Percentiles rank a stretch among this genome's conserved stretches.
phyloP scores from a whole-genome alignment of 2,888 invertebrate genomes.

The Lottia scabra region DNA sequence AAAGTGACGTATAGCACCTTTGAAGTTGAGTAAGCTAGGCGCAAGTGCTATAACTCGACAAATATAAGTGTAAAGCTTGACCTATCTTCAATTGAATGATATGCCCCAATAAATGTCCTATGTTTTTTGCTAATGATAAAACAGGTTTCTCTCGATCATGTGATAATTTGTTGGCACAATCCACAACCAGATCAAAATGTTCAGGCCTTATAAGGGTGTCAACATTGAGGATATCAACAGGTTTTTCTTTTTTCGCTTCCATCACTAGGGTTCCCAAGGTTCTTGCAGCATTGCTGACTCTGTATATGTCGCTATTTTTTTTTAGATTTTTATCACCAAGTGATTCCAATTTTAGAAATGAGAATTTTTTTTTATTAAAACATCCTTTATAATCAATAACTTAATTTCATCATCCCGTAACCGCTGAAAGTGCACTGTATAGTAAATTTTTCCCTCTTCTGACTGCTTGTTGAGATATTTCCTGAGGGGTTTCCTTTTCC shows the following conservation, averaged over 20 bases:
- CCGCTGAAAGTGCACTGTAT: too few species aligned
- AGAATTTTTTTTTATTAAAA: neutral
- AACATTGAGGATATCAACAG: neutral
- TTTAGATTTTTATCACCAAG: neutral
- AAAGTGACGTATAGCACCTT: too few species aligned
- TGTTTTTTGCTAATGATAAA: neutral
- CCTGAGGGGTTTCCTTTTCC: too few species aligned
- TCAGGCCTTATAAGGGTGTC: neutral
- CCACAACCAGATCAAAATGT: neutral
- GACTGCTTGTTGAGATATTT: too few species aligned
- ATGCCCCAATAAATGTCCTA: neutral
- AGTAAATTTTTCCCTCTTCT: too few species aligned
- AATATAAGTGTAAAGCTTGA: neutral
- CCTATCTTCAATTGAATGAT: neutral
- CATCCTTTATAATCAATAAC: neutral
- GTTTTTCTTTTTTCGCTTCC: neutral
- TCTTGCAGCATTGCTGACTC: neutral
- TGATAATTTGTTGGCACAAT: neutral
- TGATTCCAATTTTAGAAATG: neutral
- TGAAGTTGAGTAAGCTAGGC: too few species aligned
- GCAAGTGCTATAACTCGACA: too few species aligned
- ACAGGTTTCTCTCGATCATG: neutral
- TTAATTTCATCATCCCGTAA: too few species aligned
- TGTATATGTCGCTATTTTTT: neutral
- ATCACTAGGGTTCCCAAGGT: neutral